Percentiles rank a stretch among this genome's conserved stretches.
These are phyloP conservation scores for Lymantria monacha DNA, from an alignment of 2,888 invertebrate genomes.

Conservation along the genomic window DNA sequence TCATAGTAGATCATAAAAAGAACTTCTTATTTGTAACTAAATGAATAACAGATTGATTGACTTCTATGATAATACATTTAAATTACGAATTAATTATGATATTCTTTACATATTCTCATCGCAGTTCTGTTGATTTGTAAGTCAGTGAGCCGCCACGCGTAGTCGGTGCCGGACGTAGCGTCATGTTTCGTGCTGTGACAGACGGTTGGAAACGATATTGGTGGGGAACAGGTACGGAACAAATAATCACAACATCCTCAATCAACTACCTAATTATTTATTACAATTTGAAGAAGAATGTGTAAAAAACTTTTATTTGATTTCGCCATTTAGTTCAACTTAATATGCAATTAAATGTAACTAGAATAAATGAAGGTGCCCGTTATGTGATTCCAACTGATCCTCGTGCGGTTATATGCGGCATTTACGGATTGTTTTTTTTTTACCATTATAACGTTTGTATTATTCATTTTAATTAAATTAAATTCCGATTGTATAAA, in stretches of 20 bases:
- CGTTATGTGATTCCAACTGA: slow-evolving; percentile 6
- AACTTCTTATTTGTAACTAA: slow-evolving; percentile 18
- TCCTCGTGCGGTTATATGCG: slow-evolving; percentile 19
- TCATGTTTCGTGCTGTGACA: slow-evolving; percentile 72
- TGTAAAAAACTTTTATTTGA: not conserved
- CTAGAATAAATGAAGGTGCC: slow-evolving; percentile 6
- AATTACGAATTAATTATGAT: not conserved
- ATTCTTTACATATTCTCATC: slow-evolving; percentile 28
- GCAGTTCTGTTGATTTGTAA: slow-evolving; percentile 29
- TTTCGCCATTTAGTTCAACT: not conserved
- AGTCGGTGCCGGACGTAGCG: slow-evolving; percentile 64
- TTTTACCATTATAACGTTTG: not conserved
- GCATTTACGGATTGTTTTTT: not conserved
- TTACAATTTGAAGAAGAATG: slow-evolving; percentile 12
- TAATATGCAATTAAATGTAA: not conserved
- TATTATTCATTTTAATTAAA: not conserved
- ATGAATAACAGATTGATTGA: slow-evolving; percentile 15
- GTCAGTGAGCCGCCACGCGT: slow-evolving; percentile 70
- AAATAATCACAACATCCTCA: slow-evolving; percentile 64
- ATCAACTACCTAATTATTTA: slow-evolving; percentile 49
- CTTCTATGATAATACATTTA: slow-evolving; percentile 5
- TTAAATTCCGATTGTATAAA: slow-evolving; percentile 7
- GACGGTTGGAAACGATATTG: slow-evolving; percentile 77
- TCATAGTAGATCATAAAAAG: slow-evolving; percentile 30
- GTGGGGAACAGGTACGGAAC: slow-evolving; percentile 80